Conservation (phyloP, 2,113 vertebrate genomes). For the Heterocephalus glaber region DNA sequence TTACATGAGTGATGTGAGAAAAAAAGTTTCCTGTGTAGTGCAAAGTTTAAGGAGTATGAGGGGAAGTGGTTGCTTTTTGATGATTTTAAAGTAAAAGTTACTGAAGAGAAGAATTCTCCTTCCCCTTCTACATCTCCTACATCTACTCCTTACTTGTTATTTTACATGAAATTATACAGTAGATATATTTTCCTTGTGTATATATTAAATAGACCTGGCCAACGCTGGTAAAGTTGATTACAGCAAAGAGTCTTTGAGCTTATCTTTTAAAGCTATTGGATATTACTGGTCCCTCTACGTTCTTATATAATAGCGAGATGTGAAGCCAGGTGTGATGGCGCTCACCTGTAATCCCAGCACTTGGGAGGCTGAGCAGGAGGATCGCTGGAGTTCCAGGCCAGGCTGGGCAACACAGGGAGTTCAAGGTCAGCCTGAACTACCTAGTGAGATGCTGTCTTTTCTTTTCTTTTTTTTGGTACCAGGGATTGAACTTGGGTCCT, state of each 20-base stretch:
- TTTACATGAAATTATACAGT: background rate
- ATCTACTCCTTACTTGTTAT: background rate
- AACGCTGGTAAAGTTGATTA: background rate
- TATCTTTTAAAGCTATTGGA: background rate
- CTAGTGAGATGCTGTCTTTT: too few species aligned
- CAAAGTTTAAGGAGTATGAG: too few species aligned
- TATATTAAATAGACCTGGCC: background rate
- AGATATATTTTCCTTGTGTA: background rate
- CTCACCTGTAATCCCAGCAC: too few species aligned
- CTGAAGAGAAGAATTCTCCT: background rate
- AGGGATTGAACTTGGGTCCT: too few species aligned
- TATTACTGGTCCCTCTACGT: background rate
- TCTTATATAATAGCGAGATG: background rate
- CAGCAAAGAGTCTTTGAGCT: background rate
- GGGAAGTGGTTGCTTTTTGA: background rate
- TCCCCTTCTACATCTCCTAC: background rate
- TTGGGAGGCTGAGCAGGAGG: too few species aligned
- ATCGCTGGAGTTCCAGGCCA: too few species aligned
- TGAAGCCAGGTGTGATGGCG: too few species aligned
- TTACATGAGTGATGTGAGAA: too few species aligned
- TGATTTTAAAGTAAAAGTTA: background rate
- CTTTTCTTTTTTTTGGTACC: too few species aligned
- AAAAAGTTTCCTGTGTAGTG: too few species aligned
- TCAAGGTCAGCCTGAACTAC: too few species aligned
- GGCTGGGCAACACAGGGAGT: too few species aligned